Percentiles rank a stretch among this genome's conserved stretches.
Conservation (phyloP, 2,113 vertebrate species). For the Bujurquina vittata region DNA sequence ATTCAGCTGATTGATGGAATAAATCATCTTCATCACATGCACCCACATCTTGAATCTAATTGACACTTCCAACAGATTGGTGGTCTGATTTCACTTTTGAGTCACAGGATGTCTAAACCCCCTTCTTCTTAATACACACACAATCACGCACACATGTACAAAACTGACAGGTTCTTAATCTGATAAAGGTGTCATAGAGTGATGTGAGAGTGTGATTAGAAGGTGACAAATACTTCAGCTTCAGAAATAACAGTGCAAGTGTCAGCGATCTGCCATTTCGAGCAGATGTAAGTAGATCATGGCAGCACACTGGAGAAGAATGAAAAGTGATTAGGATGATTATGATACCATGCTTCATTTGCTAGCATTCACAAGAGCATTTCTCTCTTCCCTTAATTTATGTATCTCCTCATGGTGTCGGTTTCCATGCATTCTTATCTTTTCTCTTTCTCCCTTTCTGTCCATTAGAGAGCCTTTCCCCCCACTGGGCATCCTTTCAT, state of each 20-base stretch:
- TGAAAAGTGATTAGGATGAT: not conserved
- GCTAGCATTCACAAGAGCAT: not conserved
- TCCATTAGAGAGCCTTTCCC: constrained; percentile 24
- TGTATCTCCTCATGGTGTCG: not conserved
- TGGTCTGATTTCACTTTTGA: constrained; percentile 41
- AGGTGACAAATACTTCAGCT: constrained; percentile 57
- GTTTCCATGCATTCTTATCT: not conserved
- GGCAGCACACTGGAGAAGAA: constrained; percentile 2
- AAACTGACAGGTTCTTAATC: constrained; percentile 49
- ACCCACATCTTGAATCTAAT: constrained; percentile 48
- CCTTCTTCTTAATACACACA: not conserved
- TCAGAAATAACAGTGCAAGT: constrained; percentile 45
- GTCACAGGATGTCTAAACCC: constrained; percentile 22
- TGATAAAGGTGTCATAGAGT: constrained; percentile 39
- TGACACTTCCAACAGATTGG: constrained; percentile 47
- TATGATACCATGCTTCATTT: not conserved
- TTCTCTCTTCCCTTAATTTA: not conserved
- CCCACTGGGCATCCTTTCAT: constrained; percentile 41
- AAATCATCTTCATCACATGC: constrained; percentile 33
- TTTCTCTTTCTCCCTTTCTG: constrained; percentile 1
- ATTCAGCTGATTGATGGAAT: constrained; percentile 11
- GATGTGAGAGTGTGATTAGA: constrained; percentile 46
- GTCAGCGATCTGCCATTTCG: constrained; percentile 24
- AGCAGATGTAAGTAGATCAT: constrained; percentile 44
- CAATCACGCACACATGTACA: not conserved